These are phyloP conservation scores for Gulo gulo DNA, from an alignment of 2,113 vertebrate species.

Conservation along the genomic window DNA sequence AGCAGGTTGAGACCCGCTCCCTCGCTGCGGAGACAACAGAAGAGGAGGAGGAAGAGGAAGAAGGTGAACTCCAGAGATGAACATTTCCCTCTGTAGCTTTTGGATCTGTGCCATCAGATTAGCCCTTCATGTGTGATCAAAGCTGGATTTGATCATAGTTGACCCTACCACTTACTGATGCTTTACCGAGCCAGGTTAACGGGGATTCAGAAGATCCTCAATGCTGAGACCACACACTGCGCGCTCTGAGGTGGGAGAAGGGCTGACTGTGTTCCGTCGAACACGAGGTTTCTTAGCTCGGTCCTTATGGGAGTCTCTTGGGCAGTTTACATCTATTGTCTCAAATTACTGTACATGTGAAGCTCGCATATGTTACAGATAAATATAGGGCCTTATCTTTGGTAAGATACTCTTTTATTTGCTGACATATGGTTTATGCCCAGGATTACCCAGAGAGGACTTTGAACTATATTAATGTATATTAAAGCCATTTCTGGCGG, in stretches of 20 bases:
- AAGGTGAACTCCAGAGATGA: conserved; percentile 80
- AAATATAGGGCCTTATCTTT: neutral
- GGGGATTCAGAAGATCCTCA: neutral
- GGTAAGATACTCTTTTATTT: neutral
- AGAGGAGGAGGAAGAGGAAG: conserved; percentile 95
- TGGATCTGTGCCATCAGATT: neutral
- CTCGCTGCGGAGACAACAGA: conserved; percentile 94
- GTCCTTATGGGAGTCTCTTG: neutral
- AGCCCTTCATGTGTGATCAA: neutral
- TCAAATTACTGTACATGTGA: neutral
- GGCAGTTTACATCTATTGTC: neutral
- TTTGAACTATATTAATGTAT: neutral
- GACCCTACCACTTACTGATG: neutral
- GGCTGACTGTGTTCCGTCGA: neutral
- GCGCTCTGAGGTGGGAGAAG: fast-evolving
- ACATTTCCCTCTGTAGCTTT: neutral
- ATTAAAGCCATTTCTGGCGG: neutral
- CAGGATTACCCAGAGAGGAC: neutral
- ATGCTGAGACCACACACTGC: neutral
- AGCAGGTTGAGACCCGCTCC: conserved; percentile 96
- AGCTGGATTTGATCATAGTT: neutral
- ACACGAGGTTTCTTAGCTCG: neutral
- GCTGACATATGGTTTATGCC: neutral
- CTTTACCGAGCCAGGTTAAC: neutral
- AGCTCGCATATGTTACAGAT: neutral